Evolutionary conservation across 2,888 invertebrate genomes (phyloP).

Genomic region (Polydesmus complanatus): DNA sequence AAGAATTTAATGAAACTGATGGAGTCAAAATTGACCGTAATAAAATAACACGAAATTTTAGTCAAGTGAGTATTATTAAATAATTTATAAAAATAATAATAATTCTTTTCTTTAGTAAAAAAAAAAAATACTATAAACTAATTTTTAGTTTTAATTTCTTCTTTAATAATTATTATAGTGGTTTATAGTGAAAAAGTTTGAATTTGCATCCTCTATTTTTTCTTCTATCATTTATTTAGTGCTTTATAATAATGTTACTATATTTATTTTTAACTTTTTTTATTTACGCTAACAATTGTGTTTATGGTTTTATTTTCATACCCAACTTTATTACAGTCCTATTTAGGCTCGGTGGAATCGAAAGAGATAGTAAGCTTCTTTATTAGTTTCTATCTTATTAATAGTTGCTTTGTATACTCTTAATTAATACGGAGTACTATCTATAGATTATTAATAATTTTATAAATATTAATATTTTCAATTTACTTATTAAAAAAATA

Average conservation of each 20-base stretch:
- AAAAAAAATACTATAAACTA: no score
- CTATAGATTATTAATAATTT: neutral
- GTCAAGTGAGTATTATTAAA: constrained; percentile 39
- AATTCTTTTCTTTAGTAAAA: no score
- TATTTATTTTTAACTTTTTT: neutral
- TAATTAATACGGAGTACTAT: neutral
- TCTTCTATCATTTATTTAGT: neutral
- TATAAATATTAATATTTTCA: no score
- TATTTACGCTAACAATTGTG: neutral
- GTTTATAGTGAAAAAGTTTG: no score
- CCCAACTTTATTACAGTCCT: neutral
- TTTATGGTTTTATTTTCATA: neutral
- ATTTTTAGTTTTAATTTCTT: no score
- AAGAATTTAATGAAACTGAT: constrained; percentile 32
- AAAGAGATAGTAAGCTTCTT: neutral
- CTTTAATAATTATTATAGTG: no score
- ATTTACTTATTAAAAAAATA: no score
- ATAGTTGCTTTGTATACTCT: neutral
- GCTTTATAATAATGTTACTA: neutral
- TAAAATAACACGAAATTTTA: constrained; percentile 52
- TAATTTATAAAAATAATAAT: neutral
- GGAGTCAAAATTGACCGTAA: constrained; percentile 41
- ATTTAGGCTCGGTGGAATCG: neutral
- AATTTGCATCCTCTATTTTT: no score
- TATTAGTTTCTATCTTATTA: neutral